Evolutionary conservation across 2,888 invertebrate species (phyloP).

Genomic region (Thera obeliscata): DNA sequence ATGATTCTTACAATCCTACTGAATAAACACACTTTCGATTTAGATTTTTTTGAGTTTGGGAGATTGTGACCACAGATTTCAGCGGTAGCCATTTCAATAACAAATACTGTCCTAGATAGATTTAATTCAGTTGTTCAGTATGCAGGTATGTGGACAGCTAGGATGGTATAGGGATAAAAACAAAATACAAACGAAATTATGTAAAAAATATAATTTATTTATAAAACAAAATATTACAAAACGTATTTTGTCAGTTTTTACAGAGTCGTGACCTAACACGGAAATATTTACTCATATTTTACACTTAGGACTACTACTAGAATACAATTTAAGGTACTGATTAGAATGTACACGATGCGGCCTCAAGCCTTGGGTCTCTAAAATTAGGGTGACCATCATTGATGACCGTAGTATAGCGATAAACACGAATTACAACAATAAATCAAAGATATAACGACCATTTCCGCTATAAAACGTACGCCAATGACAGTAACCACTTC

Average conservation of each 20-base stretch:
- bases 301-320: constrained; percentile 70
- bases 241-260: constrained; percentile 68
- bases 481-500: not conserved
- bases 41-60: no score
- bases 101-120: not conserved
- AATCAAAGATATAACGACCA: not conserved
- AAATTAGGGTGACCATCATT: not conserved
- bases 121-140: no score
- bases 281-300: constrained; percentile 61
- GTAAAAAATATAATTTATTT: constrained; percentile 83
- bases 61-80: no score
- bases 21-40: no score
- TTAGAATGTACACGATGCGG: constrained; percentile 74
- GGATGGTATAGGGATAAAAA: not conserved
- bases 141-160: not conserved
- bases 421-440: not conserved
- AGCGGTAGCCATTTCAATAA: not conserved
- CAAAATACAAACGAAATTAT: constrained; percentile 44
- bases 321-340: constrained; percentile 73
- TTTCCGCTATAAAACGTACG: not conserved
- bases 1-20: no score
- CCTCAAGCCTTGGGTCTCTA: constrained; percentile 40
- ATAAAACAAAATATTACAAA: constrained; percentile 80
- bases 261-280: constrained; percentile 65
- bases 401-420: not conserved